A percentile compares a stretch with the other conserved stretches of the same genome.
These are phyloP conservation scores for Silurus asotus DNA, from an alignment of 2,113 vertebrate species.

Conservation along the genomic window DNA sequence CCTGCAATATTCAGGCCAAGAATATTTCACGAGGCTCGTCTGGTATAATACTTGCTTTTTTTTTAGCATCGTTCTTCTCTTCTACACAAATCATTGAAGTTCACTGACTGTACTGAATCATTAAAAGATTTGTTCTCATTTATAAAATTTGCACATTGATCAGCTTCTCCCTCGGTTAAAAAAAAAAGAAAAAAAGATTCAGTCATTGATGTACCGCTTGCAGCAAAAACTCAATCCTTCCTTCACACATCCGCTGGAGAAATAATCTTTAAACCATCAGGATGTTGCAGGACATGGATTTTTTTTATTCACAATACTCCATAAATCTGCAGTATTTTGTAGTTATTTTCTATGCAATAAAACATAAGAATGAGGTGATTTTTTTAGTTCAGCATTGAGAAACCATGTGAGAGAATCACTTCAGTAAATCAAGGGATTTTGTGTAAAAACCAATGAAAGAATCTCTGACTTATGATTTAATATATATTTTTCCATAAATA, in stretches of 20 bases:
- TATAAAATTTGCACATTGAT: slow-evolving; percentile 1
- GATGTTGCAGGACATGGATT: neutral
- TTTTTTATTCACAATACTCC: neutral
- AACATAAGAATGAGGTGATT: neutral
- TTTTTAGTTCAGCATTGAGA: neutral
- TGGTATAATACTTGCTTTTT: neutral
- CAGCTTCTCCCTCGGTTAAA: neutral
- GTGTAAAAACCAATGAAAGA: neutral
- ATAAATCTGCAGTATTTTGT: neutral
- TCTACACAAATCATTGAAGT: neutral
- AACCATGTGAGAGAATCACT: neutral
- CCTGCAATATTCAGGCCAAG: neutral
- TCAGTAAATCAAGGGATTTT: neutral
- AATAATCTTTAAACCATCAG: neutral
- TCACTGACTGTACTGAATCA: neutral
- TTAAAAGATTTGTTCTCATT: neutral
- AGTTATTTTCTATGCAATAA: neutral
- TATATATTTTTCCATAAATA: too few species aligned
- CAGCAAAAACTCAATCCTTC: neutral
- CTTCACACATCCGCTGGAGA: neutral
- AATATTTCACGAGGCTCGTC: neutral
- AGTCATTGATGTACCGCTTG: neutral
- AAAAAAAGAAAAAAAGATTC: neutral
- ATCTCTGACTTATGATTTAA: too few species aligned
- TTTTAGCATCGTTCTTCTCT: neutral